Evolutionary conservation across 2,888 invertebrate genomes (phyloP), one percentile per base, ranked within the genome.

Genomic region (Balanococcus diminutus): DNA sequence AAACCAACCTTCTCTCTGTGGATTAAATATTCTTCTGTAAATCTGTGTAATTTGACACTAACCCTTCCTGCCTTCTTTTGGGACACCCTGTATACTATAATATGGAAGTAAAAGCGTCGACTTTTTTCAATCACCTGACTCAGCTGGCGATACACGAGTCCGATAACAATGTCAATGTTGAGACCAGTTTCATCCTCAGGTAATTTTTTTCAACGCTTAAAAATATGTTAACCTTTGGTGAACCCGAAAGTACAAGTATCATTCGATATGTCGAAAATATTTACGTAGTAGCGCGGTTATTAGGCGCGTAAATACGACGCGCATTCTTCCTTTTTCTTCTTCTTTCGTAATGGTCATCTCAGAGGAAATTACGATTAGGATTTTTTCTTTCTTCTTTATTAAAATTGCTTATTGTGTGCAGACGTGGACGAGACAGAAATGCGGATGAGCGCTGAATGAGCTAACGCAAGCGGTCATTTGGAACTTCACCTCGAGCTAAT

Each of bases 181-280:
- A 75, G 67, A 51, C 51, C 51, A 51, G 51, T 51, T 51, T 51
- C 19, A 6, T 19, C 11, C 3, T 14, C 16, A 16, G 42, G 51
- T 51, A 51, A 28, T 67, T 25, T 25, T 67, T 25, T 67, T 22
- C 61, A 67, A 8, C 28, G 8, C 28, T 22, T 67, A 2, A 25
- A 67, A 67, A 67, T 67, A 67, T 67, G 22, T 67, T 67, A 67
- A 67, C 61, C 61, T 67, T 67, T 25, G 61, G 28, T 67, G 61
- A 67, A 67, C 61, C 14, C 28, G 61, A 11, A n/a, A 28, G 61
- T 28, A 51, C 51, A 11, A 14, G 14, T 16, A 46, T 14, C 16
- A n/a, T 46, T 2, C 46, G 14, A 14, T 46, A 46, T 51, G 51
- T 51, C 5, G 51, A 51, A 19, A 51, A 51, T 51, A 51, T 51